Evolutionary conservation across 2,888 invertebrate genomes (phyloP).

Genomic region (Mythimna impura): DNA sequence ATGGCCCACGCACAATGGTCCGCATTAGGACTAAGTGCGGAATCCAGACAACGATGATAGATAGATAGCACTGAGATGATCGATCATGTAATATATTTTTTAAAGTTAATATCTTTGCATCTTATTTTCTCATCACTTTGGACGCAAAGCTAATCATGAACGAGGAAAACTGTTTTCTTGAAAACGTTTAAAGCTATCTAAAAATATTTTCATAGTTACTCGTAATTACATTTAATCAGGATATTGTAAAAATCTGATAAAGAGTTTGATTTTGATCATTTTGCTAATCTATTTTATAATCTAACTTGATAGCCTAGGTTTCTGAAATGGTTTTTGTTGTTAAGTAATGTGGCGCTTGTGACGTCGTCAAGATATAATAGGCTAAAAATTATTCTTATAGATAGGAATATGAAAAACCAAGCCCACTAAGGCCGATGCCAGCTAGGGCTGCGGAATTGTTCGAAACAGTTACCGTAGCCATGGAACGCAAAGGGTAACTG

Average conservation of each 20-base stretch:
- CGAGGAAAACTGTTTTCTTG: neutral
- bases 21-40: no score
- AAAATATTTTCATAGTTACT: conserved; percentile 33
- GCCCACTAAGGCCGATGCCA: no score
- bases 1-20: no score
- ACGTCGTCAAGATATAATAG: neutral
- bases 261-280: conserved; percentile 8
- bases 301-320: neutral
- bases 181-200: neutral
- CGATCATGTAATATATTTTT: neutral
- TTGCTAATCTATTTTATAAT: conserved; percentile 29
- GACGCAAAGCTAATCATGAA: neutral
- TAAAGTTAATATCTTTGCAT: neutral
- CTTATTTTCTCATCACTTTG: neutral
- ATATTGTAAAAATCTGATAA: conserved; percentile 38
- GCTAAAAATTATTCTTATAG: neutral
- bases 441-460: no score
- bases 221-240: conserved; percentile 31
- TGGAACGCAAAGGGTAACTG: no score
- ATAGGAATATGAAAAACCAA: no score
- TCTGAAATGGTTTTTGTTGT: conserved; percentile 25
- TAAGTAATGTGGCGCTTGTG: conserved; percentile 25
- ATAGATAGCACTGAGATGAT: no score
- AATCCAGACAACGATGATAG: no score
- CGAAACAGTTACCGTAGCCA: no score